Base-by-base conservation (phyloP, 2,113 vertebrate species). In the Sturnus vulgaris region DNA sequence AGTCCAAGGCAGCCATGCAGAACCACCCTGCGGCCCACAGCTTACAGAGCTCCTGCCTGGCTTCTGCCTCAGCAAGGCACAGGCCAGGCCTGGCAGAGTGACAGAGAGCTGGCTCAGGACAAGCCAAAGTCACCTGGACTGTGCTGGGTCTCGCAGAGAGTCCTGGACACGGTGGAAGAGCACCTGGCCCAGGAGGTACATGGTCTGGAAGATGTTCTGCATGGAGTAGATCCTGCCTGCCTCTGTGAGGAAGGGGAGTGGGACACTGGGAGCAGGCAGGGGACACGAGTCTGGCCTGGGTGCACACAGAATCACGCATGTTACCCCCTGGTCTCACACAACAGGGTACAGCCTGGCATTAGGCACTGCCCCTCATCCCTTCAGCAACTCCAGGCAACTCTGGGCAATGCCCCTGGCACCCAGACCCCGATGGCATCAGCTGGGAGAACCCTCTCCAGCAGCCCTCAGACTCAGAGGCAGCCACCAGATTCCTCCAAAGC, bases 191-290 rank as follows among this genome's bases (percentile, higher is more conserved):
- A 97, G 92, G 42, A 91, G 81, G 53, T 9, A 96, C 78, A 96
- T 15, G 69, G 82, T 95, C 84, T 93, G 94, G 75, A 97, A 76
- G 92, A 96, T 63, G 75, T 96, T 97, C 91, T 92, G 91, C 78
- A 86, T 3, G 56, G 93, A 96, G 79, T 93, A 97, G 96, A 97
- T 97, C 91, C 97, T 96, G 86, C 92, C 93, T 4, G 71, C 46
- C 78, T 47, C 71, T 0, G 6, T 12, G 10, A 88, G 56, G 10
- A 79, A 42, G 42, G 96, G 92, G 12, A 92, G 30, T 0, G 44
- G 86, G 55, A 60, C 75, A 31, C 69, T 28, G 61, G 6, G 16
- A 21, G 2, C 1, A 0, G 93, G 72, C 42, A 33, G 55, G 56
- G 72, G 27, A 39, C 69, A 68, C 6, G 3, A 3, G 4, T 46